These are phyloP conservation scores for Hyposmocoma kahamanoa DNA, from an alignment of 1,140 invertebrate species.

Conservation along the genomic window DNA sequence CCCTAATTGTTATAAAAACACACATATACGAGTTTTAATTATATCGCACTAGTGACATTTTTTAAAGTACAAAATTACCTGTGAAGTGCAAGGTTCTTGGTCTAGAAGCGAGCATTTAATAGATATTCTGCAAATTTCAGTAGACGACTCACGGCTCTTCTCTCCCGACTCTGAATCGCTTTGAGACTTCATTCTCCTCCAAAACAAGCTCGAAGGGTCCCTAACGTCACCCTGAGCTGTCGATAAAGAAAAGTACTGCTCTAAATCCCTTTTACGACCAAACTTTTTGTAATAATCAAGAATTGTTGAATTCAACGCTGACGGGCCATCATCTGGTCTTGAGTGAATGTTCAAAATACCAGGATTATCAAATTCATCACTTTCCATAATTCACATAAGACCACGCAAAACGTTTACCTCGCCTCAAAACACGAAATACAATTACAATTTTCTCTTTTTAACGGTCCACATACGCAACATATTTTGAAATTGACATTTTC, in stretches of 20 bases:
- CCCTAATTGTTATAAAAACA: too few relatives aligned
- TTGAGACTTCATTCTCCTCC: constrained; percentile 57
- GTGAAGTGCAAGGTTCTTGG: constrained; percentile 24
- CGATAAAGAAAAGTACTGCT: constrained; percentile 63
- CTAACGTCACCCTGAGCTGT: constrained; percentile 50
- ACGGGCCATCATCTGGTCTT: constrained; percentile 24
- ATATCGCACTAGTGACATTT: too few relatives aligned
- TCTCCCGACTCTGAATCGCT: constrained; percentile 58
- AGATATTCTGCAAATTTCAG: constrained; percentile 59
- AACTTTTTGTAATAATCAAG: constrained; percentile 68
- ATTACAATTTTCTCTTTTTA: neutral
- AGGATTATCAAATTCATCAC: constrained; percentile 18
- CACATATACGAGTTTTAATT: too few relatives aligned
- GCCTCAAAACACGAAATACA: neutral
- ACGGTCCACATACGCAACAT: neutral
- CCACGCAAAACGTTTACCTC: neutral
- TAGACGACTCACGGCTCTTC: constrained; percentile 48
- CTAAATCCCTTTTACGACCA: constrained; percentile 60
- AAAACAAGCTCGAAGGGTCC: constrained; percentile 52
- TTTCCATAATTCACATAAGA: constrained; percentile 27
- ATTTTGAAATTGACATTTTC: neutral
- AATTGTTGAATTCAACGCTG: constrained; percentile 52
- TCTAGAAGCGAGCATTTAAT: constrained; percentile 50
- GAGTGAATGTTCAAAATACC: constrained; percentile 8
- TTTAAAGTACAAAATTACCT: constrained; percentile 23